Percentiles rank a stretch among this genome's conserved stretches.
These are phyloP conservation scores for Dicentrarchus labrax DNA, from an alignment of 2,113 vertebrate species.

Conservation along the genomic window DNA sequence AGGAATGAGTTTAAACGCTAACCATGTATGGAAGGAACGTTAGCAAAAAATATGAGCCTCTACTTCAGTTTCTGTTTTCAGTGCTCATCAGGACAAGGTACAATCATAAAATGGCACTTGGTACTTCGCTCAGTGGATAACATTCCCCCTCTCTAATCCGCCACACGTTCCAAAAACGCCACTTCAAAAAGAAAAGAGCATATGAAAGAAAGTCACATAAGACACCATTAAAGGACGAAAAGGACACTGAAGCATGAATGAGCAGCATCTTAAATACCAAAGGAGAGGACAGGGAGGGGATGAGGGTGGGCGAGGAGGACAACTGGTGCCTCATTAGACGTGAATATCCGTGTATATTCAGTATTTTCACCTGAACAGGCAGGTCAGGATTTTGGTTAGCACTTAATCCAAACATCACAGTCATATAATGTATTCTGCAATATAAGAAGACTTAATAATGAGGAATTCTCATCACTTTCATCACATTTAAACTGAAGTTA, in stretches of 20 bases:
- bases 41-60: slow-evolving; percentile 24
- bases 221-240: slow-evolving; percentile 47
- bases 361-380: slow-evolving; percentile 15
- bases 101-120: slow-evolving; percentile 67
- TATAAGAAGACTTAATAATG: background rate
- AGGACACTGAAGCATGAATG: slow-evolving; percentile 42
- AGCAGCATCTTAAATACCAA: slow-evolving; percentile 46
- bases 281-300: background rate
- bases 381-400: background rate
- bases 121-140: slow-evolving; percentile 29
- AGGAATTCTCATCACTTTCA: background rate
- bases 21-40: slow-evolving; percentile 60
- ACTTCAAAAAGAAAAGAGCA: slow-evolving; percentile 42
- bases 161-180: slow-evolving; percentile 1
- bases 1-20: slow-evolving; percentile 42
- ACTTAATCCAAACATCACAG: background rate
- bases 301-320: background rate
- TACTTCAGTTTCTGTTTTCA: slow-evolving; percentile 33
- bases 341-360: background rate
- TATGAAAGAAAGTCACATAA: slow-evolving; percentile 40
- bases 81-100: slow-evolving; percentile 46
- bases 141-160: slow-evolving; percentile 37
- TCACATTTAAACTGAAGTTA: no score
- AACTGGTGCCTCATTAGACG: background rate
- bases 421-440: background rate